Percentiles rank a stretch among this genome's conserved stretches.
Evolutionary conservation across 2,797 vertebrate genomes (phyloP).

Genomic region (Acipenser oxyrinchus): DNA sequence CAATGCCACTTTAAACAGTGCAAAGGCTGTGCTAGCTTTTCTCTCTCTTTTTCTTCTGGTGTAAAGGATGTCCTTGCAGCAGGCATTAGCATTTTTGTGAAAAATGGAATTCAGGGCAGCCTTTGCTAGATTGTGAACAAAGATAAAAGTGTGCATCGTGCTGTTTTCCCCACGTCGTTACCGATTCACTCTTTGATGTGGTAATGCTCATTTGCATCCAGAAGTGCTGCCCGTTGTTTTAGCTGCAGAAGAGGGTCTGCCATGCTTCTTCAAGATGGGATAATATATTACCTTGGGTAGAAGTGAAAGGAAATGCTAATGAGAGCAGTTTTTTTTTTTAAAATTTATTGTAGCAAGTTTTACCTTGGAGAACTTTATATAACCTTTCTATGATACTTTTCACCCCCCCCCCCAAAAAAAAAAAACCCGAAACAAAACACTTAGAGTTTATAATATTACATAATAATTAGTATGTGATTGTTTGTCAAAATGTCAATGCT

Average conservation of each 20-base stretch:
- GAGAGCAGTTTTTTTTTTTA: no score
- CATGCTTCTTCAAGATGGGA: slow-evolving; percentile 40
- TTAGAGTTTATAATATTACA: no score
- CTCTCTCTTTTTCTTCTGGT: slow-evolving; percentile 64
- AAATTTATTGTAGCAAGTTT: no score
- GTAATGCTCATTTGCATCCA: slow-evolving; percentile 63
- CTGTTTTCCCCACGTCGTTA: slow-evolving; percentile 56
- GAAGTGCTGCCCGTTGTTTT: slow-evolving; percentile 68
- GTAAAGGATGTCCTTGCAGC: slow-evolving; percentile 67
- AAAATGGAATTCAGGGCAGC: slow-evolving; percentile 74
- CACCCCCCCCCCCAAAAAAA: no score
- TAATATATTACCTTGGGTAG: slow-evolving; percentile 34
- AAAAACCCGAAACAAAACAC: no score
- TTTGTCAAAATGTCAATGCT: no score
- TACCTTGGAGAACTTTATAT: no score
- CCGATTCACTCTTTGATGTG: slow-evolving; percentile 82
- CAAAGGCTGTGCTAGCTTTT: slow-evolving; percentile 68
- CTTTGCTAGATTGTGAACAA: slow-evolving; percentile 72
- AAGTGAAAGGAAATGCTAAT: not conserved
- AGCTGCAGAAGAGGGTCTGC: slow-evolving; percentile 43
- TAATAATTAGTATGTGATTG: no score
- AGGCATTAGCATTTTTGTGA: slow-evolving; percentile 79
- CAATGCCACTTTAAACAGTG: slow-evolving; percentile 76
- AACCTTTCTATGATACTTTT: no score
- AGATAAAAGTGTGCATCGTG: slow-evolving; percentile 82